These are phyloP conservation scores for Pedetes capensis DNA, from an alignment of 2,113 vertebrate genomes.

Conservation along the genomic window DNA sequence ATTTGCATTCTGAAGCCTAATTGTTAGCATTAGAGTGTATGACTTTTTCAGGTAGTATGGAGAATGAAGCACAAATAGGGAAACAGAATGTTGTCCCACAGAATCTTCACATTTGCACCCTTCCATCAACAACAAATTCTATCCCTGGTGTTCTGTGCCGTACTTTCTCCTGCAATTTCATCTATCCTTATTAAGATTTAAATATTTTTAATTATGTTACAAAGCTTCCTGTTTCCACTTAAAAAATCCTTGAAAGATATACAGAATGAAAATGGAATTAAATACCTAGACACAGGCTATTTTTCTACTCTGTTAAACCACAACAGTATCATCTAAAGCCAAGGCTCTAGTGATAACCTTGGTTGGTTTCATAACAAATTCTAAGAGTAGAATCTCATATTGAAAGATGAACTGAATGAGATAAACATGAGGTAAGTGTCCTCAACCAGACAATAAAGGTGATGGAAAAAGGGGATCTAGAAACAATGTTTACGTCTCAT, in stretches of 20 bases:
- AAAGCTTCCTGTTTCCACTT: not conserved
- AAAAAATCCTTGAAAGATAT: slow-evolving; percentile 12
- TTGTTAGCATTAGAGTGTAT: not conserved
- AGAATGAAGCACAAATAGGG: not conserved
- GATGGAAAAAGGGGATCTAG: not conserved
- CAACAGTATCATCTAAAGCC: not conserved
- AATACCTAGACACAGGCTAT: not conserved
- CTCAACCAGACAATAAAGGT: not conserved
- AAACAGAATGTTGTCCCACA: not conserved
- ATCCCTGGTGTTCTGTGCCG: accelerated
- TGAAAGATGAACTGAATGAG: not conserved
- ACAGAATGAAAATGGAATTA: not conserved
- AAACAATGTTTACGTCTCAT: not conserved
- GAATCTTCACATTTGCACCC: not conserved
- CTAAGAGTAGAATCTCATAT: not conserved
- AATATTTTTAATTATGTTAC: not conserved
- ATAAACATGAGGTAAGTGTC: not conserved
- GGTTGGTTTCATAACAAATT: not conserved
- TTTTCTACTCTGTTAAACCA: slow-evolving; percentile 9
- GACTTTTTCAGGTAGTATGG: not conserved
- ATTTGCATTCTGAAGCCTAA: not conserved
- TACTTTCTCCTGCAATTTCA: not conserved
- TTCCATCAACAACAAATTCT: too few species aligned
- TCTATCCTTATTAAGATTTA: not conserved
- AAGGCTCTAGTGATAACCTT: not conserved